Evolutionary conservation across 2,113 vertebrate genomes (phyloP).

Genomic region (Caranx ignobilis): DNA sequence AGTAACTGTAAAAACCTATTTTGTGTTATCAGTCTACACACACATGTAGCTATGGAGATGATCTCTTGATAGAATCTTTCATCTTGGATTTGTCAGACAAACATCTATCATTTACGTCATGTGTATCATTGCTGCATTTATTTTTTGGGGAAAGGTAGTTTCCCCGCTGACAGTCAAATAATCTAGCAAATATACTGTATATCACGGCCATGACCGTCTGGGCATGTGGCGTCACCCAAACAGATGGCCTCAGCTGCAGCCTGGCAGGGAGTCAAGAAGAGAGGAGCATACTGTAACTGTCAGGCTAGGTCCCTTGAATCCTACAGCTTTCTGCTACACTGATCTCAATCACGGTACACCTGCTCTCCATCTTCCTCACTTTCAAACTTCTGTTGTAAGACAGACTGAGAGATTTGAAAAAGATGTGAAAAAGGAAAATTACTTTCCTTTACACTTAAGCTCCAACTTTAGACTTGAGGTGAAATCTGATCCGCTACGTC

Average conservation of each 20-base stretch:
- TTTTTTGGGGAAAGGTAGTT: background rate
- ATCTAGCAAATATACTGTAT: constrained; percentile 48
- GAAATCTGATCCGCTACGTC: constrained; percentile 52
- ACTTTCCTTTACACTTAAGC: constrained; percentile 58
- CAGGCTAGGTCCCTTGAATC: constrained; percentile 73
- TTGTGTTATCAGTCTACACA: background rate
- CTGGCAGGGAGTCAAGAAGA: constrained; percentile 63
- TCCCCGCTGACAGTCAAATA: constrained; percentile 29
- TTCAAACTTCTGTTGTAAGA: constrained; percentile 61
- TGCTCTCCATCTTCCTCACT: constrained; percentile 69
- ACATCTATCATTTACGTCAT: constrained; percentile 10
- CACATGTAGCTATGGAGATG: background rate
- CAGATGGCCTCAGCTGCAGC: constrained; percentile 78
- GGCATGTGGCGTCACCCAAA: constrained; percentile 57
- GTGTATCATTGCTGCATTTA: background rate
- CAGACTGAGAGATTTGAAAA: constrained; percentile 63
- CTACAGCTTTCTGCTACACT: constrained; percentile 77
- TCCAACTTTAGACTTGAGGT: constrained; percentile 43
- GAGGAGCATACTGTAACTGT: constrained; percentile 74
- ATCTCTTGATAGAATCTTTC: background rate
- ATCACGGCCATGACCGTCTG: constrained; percentile 38
- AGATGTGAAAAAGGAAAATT: constrained; percentile 64
- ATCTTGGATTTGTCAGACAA: background rate
- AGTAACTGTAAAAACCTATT: background rate
- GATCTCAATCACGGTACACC: constrained; percentile 75